Percentiles rank a stretch among this genome's conserved stretches.
These are phyloP conservation scores for Neodiprion virginianus DNA, from an alignment of 1,140 invertebrate species.

Conservation along the genomic window DNA sequence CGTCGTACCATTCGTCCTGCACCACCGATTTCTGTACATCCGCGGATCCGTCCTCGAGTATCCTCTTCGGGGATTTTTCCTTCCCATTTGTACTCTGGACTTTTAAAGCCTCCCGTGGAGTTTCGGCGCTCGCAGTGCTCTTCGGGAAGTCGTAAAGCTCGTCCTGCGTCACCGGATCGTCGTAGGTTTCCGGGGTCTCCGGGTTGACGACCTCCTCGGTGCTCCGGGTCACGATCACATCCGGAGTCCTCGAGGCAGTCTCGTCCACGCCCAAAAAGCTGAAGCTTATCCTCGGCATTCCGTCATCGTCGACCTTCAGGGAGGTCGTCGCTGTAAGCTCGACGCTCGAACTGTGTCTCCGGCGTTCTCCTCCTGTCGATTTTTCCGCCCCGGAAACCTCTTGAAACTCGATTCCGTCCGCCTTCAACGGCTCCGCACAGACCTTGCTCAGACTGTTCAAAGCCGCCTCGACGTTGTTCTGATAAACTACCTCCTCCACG, in stretches of 20 bases:
- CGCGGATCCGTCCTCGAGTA: neutral
- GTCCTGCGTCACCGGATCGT: neutral
- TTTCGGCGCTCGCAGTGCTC: neutral
- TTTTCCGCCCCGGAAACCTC: neutral
- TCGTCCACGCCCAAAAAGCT: constrained; percentile 46
- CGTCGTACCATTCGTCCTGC: constrained; percentile 21
- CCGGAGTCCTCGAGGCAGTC: constrained; percentile 8
- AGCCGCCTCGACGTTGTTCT: constrained; percentile 34
- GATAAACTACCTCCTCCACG: constrained; percentile 33
- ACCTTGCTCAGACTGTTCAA: constrained; percentile 27
- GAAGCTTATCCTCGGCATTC: constrained; percentile 53
- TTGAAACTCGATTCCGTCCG: neutral
- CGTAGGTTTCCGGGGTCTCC: neutral
- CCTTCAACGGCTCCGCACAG: constrained; percentile 23
- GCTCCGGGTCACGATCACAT: constrained; percentile 12
- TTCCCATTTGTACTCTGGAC: neutral
- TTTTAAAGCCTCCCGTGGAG: neutral
- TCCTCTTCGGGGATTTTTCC: constrained; percentile 11
- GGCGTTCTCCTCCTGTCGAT: neutral
- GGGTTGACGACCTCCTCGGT: neutral
- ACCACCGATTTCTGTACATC: neutral
- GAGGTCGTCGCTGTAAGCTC: constrained; percentile 49
- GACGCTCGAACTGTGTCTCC: constrained; percentile 45
- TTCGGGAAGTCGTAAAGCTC: constrained; percentile 22
- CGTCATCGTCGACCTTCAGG: constrained; percentile 46